These are phyloP conservation scores for Grammomys surdaster DNA, from an alignment of 2,113 vertebrate species.

Conservation along the genomic window DNA sequence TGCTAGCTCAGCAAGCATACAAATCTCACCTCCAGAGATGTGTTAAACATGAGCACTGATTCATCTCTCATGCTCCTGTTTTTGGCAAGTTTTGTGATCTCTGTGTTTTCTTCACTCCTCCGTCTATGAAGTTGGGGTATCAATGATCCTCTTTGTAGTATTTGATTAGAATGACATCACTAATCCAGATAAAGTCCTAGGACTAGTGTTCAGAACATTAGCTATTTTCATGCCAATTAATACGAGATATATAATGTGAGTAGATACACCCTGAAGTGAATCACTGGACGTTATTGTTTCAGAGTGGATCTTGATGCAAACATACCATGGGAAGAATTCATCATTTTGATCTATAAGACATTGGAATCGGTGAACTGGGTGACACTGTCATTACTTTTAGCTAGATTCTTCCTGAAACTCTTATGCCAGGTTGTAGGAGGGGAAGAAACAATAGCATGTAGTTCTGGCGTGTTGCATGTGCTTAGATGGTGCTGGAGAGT, in stretches of 20 bases:
- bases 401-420: background rate
- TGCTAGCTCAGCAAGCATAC: background rate
- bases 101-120: background rate
- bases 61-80: background rate
- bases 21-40: background rate
- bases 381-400: background rate
- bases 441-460: background rate
- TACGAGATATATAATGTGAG: background rate
- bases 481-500: background rate
- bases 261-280: background rate
- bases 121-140: background rate
- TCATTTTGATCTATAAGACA: background rate
- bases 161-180: constrained; percentile 8
- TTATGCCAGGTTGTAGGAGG: background rate
- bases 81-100: background rate
- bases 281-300: background rate
- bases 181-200: background rate
- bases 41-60: background rate
- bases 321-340: background rate
- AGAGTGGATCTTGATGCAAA: background rate
- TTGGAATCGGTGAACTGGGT: background rate
- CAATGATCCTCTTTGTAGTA: background rate
- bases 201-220: background rate
- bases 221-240: background rate
- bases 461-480: background rate